Evolutionary conservation across 2,113 vertebrate species (phyloP), one percentile per base, ranked within the genome.

Genomic region (Benitochromis conjunctus): DNA sequence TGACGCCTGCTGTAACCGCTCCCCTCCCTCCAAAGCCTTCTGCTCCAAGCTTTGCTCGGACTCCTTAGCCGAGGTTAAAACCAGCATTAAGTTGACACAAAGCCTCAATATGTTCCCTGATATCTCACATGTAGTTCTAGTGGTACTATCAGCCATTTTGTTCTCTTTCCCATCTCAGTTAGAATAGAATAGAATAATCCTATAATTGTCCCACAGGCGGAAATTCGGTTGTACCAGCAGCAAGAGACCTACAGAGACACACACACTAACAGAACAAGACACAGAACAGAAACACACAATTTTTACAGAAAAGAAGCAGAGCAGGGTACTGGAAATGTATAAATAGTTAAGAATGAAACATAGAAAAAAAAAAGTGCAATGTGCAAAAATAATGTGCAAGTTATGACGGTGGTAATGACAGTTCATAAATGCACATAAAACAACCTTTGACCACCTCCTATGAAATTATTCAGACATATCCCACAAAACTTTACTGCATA

Each of bases 61-160:
- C 21, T 94, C 92, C 21, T 81, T 84, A 4, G 89, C 91, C 16
- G 85, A 88, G 53, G 90, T 89, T 57, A 96, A 77, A 48, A 91
- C 51, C 2, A 92, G 91, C 78, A 82, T 89, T 11, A 96, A 90
- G 57, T 95, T 92, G 8, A 96, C 90, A 38, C 26, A 80, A 54
- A 94, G 92, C 80, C 53, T 95, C 87, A 85, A 86, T 31, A 77
- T 10, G 2, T 83, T 89, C 53, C 87, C 60, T 7, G 80, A 85
- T 38, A 12, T 34, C 43, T 87, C 88, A 5, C 64, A 85, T 14
- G 64, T 89, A 3, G 76, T 18, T 87, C 76, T 31, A 34, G 14
- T 77, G 41, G 64, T 10, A 29, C 58, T 4, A 11, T 54, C 87
- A 62, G 26, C 36, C 2, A 12, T 48, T 79, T 69, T 92, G 71